Evolutionary conservation across 1,140 invertebrate species (phyloP), one percentile per base, ranked within the genome.

Genomic region (Dolichoris vasculosae): DNA sequence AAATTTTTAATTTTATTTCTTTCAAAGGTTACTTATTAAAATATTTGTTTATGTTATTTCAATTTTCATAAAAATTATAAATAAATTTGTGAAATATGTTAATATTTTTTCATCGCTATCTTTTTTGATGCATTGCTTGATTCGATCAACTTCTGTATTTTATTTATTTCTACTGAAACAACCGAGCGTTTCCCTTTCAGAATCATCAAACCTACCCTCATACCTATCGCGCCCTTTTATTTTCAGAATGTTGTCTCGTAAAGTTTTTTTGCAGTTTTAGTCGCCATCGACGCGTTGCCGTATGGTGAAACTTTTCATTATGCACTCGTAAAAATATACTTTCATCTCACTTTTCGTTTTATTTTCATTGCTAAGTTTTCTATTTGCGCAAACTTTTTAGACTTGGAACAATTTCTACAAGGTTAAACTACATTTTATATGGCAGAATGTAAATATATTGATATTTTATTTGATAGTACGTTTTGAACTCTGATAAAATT

Each of bases 241-340:
- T 43, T 9, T 43, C 8, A 11, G 17, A 1, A 3, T 77, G 38
- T 55, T 15, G n/a, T 0, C 51, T 35, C n/a, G 63, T 79, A 79
- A 79, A 63, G 4, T 63, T 79, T 32, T 79, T 40, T 55, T 35
- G 32, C 77, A 59, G 51, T 63, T 79, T 8, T 71, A 30, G 30
- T 67, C 30, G 64, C 8, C 38, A 17, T 71, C 67, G 67, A 23
- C 67, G 32, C 11, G 40, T 71, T 38, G 30, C 20, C 35, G 23
- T 38, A 43, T 4, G 30, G 11, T 2, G 55, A n/a, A 63, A 79
- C 77, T 63, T 63, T 63, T 79, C 51, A 63, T 79, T 11, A 0
- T 43, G 4, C n/a, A 32, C n/a, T 55, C 46, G 46, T 77, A 77
- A 77, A 77, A 77, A 6, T 9, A 75, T 30, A 4, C 38, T 4